These are phyloP conservation scores for Eonycteris spelaea DNA, from an alignment of 2,113 vertebrate species.

Conservation along the genomic window DNA sequence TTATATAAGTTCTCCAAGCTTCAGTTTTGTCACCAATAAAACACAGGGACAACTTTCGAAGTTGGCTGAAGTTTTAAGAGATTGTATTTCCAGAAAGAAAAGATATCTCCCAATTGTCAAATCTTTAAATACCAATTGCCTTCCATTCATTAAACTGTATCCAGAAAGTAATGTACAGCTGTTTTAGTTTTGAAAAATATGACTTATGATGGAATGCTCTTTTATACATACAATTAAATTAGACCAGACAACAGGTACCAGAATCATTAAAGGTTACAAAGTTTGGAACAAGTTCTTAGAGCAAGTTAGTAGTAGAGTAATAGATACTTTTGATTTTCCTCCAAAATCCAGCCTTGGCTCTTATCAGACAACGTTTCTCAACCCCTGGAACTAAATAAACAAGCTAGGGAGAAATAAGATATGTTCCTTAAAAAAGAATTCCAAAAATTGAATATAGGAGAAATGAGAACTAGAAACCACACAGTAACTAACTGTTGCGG, in stretches of 20 bases:
- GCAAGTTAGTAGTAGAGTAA: neutral
- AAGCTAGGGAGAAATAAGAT: neutral
- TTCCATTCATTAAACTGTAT: neutral
- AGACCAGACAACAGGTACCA: neutral
- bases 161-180: neutral
- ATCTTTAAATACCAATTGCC: neutral
- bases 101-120: neutral
- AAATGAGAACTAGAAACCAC: neutral
- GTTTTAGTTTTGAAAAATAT: neutral
- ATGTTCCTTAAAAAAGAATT: neutral
- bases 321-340: neutral
- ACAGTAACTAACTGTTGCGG: neutral
- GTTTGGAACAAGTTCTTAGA: neutral
- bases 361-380: neutral
- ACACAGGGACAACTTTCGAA: neutral
- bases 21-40: neutral
- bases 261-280: neutral
- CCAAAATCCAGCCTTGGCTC: neutral
- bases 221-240: neutral
- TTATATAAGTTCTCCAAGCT: neutral
- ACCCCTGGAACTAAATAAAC: neutral
- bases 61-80: neutral
- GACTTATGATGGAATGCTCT: neutral
- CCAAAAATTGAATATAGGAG: conserved; percentile 8
- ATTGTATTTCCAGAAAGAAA: neutral